Base-by-base conservation (phyloP, 2,888 invertebrate genomes). In the Boloria selene region DNA sequence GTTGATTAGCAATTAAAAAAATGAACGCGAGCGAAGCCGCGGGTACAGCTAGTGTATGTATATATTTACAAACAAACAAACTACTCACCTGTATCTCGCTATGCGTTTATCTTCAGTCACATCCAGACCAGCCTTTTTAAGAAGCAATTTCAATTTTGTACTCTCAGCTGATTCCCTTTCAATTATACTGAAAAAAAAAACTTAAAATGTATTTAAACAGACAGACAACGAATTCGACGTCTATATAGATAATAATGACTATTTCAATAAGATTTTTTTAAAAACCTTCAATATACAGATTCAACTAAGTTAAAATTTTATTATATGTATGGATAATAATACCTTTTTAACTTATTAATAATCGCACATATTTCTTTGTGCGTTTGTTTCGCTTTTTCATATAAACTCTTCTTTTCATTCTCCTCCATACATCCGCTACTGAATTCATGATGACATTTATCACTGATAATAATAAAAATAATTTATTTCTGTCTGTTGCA, bases 101-200 rank as follows among this genome's bases (percentile, higher is more conserved):
- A 82, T 72, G 5, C 75, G 69, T 14, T 75, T 77, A 58, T 85
- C 83, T 0, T 65, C 67, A 0, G 69, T 54, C 0, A 75, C 75
- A 13, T 77, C 73, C 0, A 70, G 67, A 0, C 79, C 80, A 0
- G 77, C 76, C 2, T 70, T 74, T 0, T 77, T 55, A 0, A 84
- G 55, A 14, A 78, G 17, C 0, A 61, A 61, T 31, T 74, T 80
- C 0, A 81, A 42, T 0, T 70, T 62, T 0, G 70, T 70, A 0
- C 61, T 72, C 0, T 77, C 76, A 3, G 69, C 55, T 0, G 78
- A 71, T 54, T 85, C 85, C 42, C 85, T 77, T 3, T 76, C 68
- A 0, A 82, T 77, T 3, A 85, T 84, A 47, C 85, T 85, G 75
- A n/a, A n/a, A n/a, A n/a, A n/a, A n/a, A n/a, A n/a, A n/a, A n/a